Conservation (phyloP, 2,888 invertebrate genomes). For the Napeogenes inachia region DNA sequence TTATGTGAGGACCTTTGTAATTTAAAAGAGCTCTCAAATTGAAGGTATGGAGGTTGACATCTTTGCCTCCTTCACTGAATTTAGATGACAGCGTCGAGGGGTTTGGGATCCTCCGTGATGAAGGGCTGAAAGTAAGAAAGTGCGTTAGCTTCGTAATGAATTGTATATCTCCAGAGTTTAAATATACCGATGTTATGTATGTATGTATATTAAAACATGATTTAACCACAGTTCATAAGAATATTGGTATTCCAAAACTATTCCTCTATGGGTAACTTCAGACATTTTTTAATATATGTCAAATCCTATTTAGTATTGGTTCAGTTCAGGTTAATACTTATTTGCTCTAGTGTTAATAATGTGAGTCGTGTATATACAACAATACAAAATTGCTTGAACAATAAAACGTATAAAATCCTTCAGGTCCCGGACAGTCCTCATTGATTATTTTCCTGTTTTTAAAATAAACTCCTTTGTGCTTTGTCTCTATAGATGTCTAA, state of each 20-base stretch:
- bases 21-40: conserved; percentile 71
- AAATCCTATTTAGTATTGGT: too few relatives aligned
- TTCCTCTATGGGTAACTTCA: too few relatives aligned
- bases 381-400: conserved; percentile 1
- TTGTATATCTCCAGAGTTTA: not conserved
- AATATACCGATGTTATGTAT: too few relatives aligned
- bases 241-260: too few relatives aligned
- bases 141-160: not conserved
- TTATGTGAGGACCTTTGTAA: conserved; percentile 74
- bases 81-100: conserved; percentile 25
- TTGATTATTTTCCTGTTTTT: conserved; percentile 21
- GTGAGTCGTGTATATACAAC: not conserved
- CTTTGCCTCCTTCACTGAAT: conserved; percentile 36
- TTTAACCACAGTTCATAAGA: too few relatives aligned
- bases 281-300: too few relatives aligned
- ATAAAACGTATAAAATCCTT: conserved; percentile 1
- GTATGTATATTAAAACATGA: too few relatives aligned
- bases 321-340: too few relatives aligned
- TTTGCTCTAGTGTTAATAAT: not conserved
- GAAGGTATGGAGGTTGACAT: conserved; percentile 68
- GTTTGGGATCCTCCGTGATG: conserved; percentile 9
- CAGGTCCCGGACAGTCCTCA: conserved; percentile 2
- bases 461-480: conserved; percentile 20
- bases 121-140: conserved; percentile 3
- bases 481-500: conserved; percentile 22